Evolutionary conservation across 1,140 invertebrate genomes (phyloP).

Genomic region (Panagrolaimus sp.): DNA sequence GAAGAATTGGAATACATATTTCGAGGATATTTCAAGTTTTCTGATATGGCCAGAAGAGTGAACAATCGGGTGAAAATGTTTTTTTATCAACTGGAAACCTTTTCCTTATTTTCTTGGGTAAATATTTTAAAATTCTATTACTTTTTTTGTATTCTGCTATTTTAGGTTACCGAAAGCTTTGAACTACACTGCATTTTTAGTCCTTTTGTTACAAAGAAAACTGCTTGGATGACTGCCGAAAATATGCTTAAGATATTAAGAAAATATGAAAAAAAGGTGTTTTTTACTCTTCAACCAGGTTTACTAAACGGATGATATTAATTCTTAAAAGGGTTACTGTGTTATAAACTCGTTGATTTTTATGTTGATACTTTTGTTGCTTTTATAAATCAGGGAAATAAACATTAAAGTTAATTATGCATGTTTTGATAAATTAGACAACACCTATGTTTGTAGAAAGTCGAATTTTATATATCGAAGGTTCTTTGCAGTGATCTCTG

Average conservation of each 20-base stretch:
- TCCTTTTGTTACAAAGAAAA: constrained; percentile 33
- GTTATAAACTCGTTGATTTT: no score
- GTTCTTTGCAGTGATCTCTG: no score
- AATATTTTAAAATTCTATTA: not conserved
- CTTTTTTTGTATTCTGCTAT: no score
- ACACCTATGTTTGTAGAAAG: no score
- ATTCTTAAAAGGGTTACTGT: no score
- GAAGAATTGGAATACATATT: constrained; percentile 34
- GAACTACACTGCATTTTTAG: constrained; percentile 42
- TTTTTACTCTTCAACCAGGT: constrained; percentile 33
- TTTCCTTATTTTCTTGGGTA: constrained; percentile 41
- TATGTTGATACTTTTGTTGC: no score
- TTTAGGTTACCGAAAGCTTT: constrained; percentile 40
- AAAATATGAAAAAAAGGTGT: constrained; percentile 40
- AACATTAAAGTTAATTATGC: no score
- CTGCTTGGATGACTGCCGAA: constrained; percentile 37
- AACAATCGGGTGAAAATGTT: constrained; percentile 29
- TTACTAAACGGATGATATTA: constrained; percentile 19
- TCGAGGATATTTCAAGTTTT: constrained; percentile 36
- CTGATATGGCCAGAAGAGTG: constrained; percentile 23
- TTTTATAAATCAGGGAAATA: no score
- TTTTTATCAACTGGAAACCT: constrained; percentile 34
- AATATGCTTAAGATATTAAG: constrained; percentile 29
- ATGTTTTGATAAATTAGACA: no score
- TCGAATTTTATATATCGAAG: no score